Base-by-base conservation (phyloP, 1,140 invertebrate species). In the Heliconius eleuchia region DNA sequence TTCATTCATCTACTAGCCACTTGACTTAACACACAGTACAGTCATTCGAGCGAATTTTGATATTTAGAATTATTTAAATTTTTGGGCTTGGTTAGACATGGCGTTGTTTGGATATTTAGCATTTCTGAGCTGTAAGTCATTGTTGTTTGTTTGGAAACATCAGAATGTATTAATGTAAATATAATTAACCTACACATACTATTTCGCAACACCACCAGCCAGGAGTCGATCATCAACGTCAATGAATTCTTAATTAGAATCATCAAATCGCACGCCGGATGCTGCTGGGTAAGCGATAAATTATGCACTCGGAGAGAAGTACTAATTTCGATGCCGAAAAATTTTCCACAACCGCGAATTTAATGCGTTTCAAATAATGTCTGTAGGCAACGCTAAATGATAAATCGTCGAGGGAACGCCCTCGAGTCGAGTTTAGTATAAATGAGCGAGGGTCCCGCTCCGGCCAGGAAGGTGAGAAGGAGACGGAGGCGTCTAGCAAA, bases 311-410 rank as follows among this genome's bases (percentile, higher is more conserved):
- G 39, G 82, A 85, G 87, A 89, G 86, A 84, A 89, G 90, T 92
- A 94, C 88, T 94, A 92, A 94, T 93, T 92, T 93, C 88, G 92
- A 91, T 92, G 91, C 91, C 92, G 91, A 92, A 91, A 92, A 93
- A 93, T 92, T 93, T 93, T 92, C 87, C 87, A 93, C 89, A 89
- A 89, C 84, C 88, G 90, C 91, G 88, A 91, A 91, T 94, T 94
- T 93, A 92, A 94, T 94, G 91, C 89, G 91, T 94, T 93, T 91
- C 92, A 93, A 93, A 94, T 93, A 94, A 94, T 93, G 90, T 93
- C 92, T 91, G 92, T 91, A 92, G 92, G 92, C 91, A 89, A 93
- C 89, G 87, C 82, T 93, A 94, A 94, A 94, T 94, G 91, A 94
- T 94, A 92, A 94, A 94, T 94, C 91, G 91, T 90, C 86, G 83